These are phyloP conservation scores for Zosterops lateralis DNA, from an alignment of 2,113 vertebrate genomes.

Conservation along the genomic window DNA sequence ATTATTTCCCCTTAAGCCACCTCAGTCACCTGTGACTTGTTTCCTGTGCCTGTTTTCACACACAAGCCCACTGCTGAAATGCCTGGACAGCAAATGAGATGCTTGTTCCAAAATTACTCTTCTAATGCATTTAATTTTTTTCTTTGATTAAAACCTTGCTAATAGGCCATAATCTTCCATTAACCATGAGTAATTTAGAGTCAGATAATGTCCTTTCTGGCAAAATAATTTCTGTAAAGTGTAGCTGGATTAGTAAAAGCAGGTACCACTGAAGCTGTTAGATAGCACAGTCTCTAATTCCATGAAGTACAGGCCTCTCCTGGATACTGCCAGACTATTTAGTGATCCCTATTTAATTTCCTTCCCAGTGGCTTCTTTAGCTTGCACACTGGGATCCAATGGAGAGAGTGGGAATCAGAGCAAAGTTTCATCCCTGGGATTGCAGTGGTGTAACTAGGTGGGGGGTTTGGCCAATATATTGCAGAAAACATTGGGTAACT, in stretches of 20 bases:
- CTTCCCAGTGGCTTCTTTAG: not conserved
- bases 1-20: not conserved
- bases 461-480: not conserved
- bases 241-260: not conserved
- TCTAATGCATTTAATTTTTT: not conserved
- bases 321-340: not conserved
- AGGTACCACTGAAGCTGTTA: not conserved
- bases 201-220: not conserved
- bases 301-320: not conserved
- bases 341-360: not conserved
- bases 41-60: not conserved
- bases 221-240: not conserved
- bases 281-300: not conserved
- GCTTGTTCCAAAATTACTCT: not conserved
- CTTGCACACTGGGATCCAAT: not conserved
- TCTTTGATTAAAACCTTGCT: not conserved
- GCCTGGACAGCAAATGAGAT: not conserved
- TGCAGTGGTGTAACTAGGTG: not conserved
- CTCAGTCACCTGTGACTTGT: not conserved
- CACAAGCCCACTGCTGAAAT: not conserved
- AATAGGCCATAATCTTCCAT: not conserved
- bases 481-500: not conserved
- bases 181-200: not conserved
- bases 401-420: not conserved
- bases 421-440: not conserved